These are phyloP conservation scores for Spatula versicolor DNA, from an alignment of 2,797 vertebrate species.

Conservation along the genomic window DNA sequence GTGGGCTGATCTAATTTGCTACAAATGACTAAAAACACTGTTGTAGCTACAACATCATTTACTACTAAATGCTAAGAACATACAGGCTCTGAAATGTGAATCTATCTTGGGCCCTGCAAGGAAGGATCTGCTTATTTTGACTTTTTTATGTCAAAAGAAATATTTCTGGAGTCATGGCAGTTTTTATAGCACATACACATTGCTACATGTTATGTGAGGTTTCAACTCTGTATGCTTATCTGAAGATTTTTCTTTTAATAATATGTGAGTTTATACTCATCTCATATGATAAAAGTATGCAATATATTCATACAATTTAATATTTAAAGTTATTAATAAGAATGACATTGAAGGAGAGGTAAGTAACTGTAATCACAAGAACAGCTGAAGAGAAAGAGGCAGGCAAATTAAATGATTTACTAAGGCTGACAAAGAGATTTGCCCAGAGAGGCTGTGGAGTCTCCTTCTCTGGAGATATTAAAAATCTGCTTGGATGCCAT, in stretches of 20 bases:
- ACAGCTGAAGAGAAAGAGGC: not conserved
- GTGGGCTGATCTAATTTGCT: not conserved
- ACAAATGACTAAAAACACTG: not conserved
- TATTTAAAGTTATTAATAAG: not conserved
- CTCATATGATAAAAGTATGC: not conserved
- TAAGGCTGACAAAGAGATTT: not conserved
- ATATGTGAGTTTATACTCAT: not conserved
- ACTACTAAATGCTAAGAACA: not conserved
- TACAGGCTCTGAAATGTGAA: not conserved
- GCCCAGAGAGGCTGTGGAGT: too few species aligned
- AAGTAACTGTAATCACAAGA: not conserved
- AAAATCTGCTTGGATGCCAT: not conserved
- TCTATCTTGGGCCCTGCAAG: not conserved
- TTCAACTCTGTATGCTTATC: not conserved
- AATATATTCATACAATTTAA: not conserved
- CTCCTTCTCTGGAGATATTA: not conserved
- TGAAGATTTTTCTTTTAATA: not conserved
- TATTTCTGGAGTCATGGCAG: not conserved
- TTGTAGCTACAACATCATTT: not conserved
- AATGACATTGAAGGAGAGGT: not conserved
- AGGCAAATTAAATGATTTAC: not conserved
- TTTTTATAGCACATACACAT: not conserved
- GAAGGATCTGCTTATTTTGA: not conserved
- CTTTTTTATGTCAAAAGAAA: not conserved
- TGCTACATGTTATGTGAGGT: not conserved